Evolutionary conservation across 2,113 vertebrate genomes (phyloP), one percentile per base, ranked within the genome.

Genomic region (Gnathonemus longibarbis): DNA sequence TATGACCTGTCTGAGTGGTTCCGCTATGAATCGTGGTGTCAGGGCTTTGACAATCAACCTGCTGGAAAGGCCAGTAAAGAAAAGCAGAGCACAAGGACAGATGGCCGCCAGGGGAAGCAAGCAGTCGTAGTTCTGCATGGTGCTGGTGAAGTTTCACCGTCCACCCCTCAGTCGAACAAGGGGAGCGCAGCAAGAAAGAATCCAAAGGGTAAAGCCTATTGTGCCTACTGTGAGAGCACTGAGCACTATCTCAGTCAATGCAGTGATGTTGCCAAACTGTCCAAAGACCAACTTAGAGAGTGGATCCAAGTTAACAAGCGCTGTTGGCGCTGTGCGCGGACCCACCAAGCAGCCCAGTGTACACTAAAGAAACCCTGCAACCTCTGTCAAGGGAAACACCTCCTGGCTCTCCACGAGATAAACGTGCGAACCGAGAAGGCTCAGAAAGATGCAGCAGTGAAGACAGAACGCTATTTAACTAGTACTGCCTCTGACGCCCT

Each of bases 211-310:
- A 89, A 91, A 24, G 46, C 39, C 1, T 84, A 90, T 39, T 92
- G 90, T 35, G 89, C 85, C 35, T 90, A 88, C 21, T 91, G 90
- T 11, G 27, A 90, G 31, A 77, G 45, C n/a, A 74, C 2, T 2
- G 35, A 45, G 13, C 89, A 91, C 13, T 35, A 35, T 5, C 66
- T 74, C 66, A 27, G 66, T 74, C 66, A 35, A 15, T 74, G 66
- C 13, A 15, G 66, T 27, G 13, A 74, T 4, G 13, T 35, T 17
- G n/a, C 27, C 9, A 35, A 74, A 35, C 31, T 70, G 27, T 11
- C 62, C 27, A 70, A 13, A 4, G 27, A 35, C 4, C 66, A 74
- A 5, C 31, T 74, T 31, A 35, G n/a, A 27, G 27, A 27, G 31
- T 74, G 66, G 66, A 74, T 74, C n/a, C 9, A 15, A 15, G 11